Percentiles rank a stretch among this genome's conserved stretches.
Conservation (phyloP, 2,113 vertebrate genomes). For the Myiopsitta monachus region DNA sequence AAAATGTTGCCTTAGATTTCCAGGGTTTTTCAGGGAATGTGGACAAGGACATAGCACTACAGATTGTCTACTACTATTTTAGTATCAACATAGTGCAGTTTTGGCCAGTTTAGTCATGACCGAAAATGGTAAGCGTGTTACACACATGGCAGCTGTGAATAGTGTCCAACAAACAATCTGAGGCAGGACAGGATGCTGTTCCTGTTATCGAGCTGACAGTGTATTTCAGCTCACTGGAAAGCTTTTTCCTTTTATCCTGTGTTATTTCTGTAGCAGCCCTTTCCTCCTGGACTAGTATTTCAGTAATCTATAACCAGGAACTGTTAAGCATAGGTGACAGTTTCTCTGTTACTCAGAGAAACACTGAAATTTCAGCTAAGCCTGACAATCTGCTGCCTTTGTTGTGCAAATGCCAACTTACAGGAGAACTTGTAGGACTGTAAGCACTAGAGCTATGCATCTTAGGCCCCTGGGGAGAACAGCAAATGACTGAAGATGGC, state of each 20-base stretch:
- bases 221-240: neutral
- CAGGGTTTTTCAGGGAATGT: neutral
- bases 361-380: neutral
- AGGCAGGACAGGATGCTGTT: neutral
- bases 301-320: neutral
- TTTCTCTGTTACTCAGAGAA: neutral
- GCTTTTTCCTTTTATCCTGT: neutral
- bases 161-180: neutral
- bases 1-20: conserved; percentile 7
- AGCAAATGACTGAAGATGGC: neutral
- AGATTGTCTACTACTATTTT: neutral
- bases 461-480: neutral
- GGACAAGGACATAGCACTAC: neutral
- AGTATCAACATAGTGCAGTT: neutral
- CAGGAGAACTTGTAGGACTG: neutral
- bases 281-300: neutral
- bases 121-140: neutral
- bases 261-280: neutral
- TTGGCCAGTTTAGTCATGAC: neutral
- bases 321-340: neutral
- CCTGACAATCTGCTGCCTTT: neutral
- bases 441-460: neutral
- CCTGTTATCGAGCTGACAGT: neutral
- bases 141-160: neutral
- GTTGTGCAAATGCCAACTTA: neutral